These are phyloP conservation scores for Camponotus floridanus DNA, from an alignment of 1,140 invertebrate genomes.

Conservation along the genomic window DNA sequence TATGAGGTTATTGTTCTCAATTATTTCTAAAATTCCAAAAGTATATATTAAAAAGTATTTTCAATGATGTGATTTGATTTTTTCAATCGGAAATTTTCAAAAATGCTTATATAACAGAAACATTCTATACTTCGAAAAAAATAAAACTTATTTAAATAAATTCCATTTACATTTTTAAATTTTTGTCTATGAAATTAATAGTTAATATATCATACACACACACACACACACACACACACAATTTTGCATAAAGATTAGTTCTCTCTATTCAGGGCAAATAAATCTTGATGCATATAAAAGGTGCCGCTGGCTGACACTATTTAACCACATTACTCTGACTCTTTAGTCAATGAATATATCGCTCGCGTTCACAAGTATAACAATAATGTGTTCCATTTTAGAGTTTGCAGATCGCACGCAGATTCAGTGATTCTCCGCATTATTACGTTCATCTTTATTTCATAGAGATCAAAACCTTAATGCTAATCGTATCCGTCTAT, in stretches of 20 bases:
- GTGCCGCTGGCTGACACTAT: not conserved
- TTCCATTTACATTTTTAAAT: not conserved
- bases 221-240: no score
- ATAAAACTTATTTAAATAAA: not conserved
- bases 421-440: not conserved
- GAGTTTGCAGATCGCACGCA: not conserved
- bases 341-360: constrained; percentile 40
- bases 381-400: constrained; percentile 23
- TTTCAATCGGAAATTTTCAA: not conserved
- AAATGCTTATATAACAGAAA: not conserved
- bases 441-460: not conserved
- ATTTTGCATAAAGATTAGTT: constrained; percentile 39
- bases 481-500: not conserved
- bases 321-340: constrained; percentile 20
- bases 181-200: no score
- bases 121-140: not conserved
- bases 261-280: constrained; percentile 35
- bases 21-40: not conserved
- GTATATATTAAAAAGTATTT: not conserved
- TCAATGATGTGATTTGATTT: not conserved
- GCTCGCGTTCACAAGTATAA: constrained; percentile 4
- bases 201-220: no score
- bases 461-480: not conserved
- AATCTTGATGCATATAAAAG: constrained; percentile 33
- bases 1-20: not conserved